Base-by-base conservation (phyloP, 2,797 vertebrate genomes). In the Bucorvus abyssinicus region DNA sequence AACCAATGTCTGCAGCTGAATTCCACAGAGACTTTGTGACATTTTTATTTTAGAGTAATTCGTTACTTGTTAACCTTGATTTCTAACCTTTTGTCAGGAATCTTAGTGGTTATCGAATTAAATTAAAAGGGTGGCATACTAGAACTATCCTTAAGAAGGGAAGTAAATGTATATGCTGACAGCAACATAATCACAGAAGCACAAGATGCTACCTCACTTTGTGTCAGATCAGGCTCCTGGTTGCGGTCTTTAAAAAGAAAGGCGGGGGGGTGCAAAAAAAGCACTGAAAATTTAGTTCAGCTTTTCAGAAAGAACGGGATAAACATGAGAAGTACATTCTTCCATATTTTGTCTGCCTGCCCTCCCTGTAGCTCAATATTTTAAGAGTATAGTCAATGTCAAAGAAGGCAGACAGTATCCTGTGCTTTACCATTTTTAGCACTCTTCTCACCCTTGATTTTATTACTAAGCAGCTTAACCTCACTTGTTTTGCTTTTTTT, bases 1-100 rank as follows among this genome's bases (percentile, higher is more conserved):
- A 95, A 81, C 85, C 92, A 93, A 94, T 65, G 53, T 90, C 91
- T 94, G 80, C 55, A 97, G 76, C 53, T 86, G 29, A 52, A 94
- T 95, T 97, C 94, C 89, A 67, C 34, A 87, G 64, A 82, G 61
- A 44, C 42, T 74, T 92, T 50, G 69, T 96, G 94, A 79, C 81
- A 97, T 96, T 96, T 96, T 87, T 94, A 61, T 94, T 89, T 94
- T 81, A 75, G 79, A 96, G 79, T 89, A 96, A 97, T 97, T 97
- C 96, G 18, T 83, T 95, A 87, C 73, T 96, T 94, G 87, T 95
- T 97, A 97, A 95, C 53, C 79, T 95, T 93, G 84, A 93, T 93
- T 94, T 97, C 81, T 94, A 95, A 90, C 27, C n/a, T 95, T 94
- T 93, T 82, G 52, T 64, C 57, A 87, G 69, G 64, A 92, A 73